Percentiles rank a stretch among this genome's conserved stretches.
Conservation (phyloP, 2,113 vertebrate genomes). For the Callionymus lyra region DNA sequence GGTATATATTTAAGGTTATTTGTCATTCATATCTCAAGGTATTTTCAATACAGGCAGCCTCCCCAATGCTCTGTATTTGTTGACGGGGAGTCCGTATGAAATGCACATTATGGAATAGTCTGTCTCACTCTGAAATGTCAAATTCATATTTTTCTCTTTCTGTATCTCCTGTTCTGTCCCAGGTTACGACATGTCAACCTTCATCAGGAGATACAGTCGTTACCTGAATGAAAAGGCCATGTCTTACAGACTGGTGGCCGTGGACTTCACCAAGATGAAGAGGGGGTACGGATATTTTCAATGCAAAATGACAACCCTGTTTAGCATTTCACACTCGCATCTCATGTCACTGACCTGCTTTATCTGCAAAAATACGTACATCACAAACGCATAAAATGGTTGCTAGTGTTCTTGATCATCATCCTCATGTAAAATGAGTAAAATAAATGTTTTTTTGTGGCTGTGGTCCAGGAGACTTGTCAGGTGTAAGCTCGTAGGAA, state of each 20-base stretch:
- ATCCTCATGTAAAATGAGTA: too few relatives aligned
- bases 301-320: not conserved
- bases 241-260: constrained; percentile 84
- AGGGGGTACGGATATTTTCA: constrained; percentile 67
- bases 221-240: constrained; percentile 97
- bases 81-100: not conserved
- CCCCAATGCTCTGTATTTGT: not conserved
- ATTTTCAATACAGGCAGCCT: not conserved
- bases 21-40: too few relatives aligned
- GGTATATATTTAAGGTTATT: constrained; percentile 44
- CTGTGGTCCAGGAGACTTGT: too few relatives aligned
- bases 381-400: too few relatives aligned
- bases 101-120: too few relatives aligned
- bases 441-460: too few relatives aligned
- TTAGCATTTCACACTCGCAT: constrained; percentile 3
- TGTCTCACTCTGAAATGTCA: not conserved
- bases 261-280: constrained; percentile 96
- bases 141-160: not conserved
- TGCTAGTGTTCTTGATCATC: too few relatives aligned
- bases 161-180: constrained; percentile 4
- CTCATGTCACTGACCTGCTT: too few relatives aligned
- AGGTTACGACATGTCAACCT: constrained; percentile 93
- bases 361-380: too few relatives aligned
- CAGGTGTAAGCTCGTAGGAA: too few relatives aligned
- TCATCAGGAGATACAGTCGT: constrained; percentile 89